A percentile compares a stretch with the other conserved stretches of the same genome.
These are phyloP conservation scores for Callospermophilus lateralis DNA, from an alignment of 2,113 vertebrate genomes.

Conservation along the genomic window DNA sequence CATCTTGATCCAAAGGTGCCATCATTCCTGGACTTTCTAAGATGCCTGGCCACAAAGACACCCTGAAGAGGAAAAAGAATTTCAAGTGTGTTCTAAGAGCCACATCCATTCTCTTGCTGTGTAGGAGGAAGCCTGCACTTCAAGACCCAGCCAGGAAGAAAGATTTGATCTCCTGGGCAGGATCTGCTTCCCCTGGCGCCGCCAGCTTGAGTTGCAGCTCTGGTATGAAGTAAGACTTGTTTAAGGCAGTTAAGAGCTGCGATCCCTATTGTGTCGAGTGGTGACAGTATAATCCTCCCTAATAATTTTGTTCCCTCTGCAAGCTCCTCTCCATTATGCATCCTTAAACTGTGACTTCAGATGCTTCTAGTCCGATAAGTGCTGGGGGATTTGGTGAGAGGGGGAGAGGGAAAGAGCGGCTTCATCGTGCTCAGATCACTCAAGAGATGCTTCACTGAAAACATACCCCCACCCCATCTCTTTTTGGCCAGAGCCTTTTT, in stretches of 20 bases:
- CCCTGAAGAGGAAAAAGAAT: constrained; percentile 81
- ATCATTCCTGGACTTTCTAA: constrained; percentile 73
- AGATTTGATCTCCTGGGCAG: constrained; percentile 85
- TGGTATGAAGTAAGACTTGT: constrained; percentile 90
- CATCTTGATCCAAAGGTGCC: constrained; percentile 52
- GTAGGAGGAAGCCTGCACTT: constrained; percentile 77
- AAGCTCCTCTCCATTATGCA: constrained; percentile 82
- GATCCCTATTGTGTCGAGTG: constrained; percentile 85
- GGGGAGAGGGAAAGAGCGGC: background rate
- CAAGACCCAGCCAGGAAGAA: constrained; percentile 81
- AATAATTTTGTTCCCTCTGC: constrained; percentile 81
- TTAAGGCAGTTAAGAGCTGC: constrained; percentile 86
- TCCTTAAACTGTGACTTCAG: constrained; percentile 83
- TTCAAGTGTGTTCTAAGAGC: constrained; percentile 79
- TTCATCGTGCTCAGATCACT: background rate
- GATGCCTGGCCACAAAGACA: constrained; percentile 81
- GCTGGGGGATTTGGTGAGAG: constrained; percentile 67
- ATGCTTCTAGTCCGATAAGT: constrained; percentile 79
- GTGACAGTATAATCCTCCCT: constrained; percentile 88
- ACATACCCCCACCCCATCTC: background rate
- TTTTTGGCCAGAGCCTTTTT: background rate
- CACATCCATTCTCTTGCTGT: constrained; percentile 76
- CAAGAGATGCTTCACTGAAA: background rate
- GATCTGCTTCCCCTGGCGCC: constrained; percentile 87
- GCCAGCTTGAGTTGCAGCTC: constrained; percentile 85